These are phyloP conservation scores for Lepidocyrtoides sp. DNA, from an alignment of 2,888 invertebrate species.

Conservation along the genomic window DNA sequence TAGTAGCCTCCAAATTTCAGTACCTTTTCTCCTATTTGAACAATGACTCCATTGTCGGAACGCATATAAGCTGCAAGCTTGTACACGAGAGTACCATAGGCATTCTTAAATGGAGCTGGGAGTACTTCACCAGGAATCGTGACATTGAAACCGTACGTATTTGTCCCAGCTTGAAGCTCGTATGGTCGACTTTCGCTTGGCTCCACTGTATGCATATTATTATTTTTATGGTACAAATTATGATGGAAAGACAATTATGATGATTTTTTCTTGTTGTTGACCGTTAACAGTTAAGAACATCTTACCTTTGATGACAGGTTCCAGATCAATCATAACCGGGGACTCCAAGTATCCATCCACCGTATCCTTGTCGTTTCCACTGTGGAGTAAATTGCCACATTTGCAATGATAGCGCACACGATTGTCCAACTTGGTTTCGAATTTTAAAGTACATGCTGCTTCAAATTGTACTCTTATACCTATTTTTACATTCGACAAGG, in stretches of 20 bases:
- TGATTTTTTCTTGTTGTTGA: background rate
- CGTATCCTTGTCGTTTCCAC: slow-evolving; percentile 37
- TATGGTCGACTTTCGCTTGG: slow-evolving; percentile 51
- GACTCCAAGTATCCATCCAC: slow-evolving; percentile 67
- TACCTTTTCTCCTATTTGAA: slow-evolving; percentile 58
- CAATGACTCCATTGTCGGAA: slow-evolving; percentile 41
- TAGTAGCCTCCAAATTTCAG: slow-evolving; percentile 63
- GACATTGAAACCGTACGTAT: slow-evolving; percentile 68
- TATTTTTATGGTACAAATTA: too few relatives aligned
- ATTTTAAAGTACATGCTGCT: slow-evolving; percentile 64
- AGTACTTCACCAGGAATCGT: slow-evolving; percentile 54
- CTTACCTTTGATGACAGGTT: slow-evolving; percentile 63
- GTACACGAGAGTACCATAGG: slow-evolving; percentile 61
- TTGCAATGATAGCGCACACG: slow-evolving; percentile 59
- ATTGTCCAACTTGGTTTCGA: slow-evolving; percentile 66
- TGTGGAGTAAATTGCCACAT: slow-evolving; percentile 56
- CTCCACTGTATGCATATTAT: background rate
- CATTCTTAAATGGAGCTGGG: slow-evolving; percentile 65
- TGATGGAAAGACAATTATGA: background rate
- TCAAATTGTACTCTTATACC: slow-evolving; percentile 69
- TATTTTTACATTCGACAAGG: too few relatives aligned
- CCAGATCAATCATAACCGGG: slow-evolving; percentile 66
- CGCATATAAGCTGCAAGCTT: slow-evolving; percentile 67
- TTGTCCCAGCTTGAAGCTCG: slow-evolving; percentile 66
- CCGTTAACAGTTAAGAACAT: background rate